Percentiles rank a stretch among this genome's conserved stretches.
Conservation (phyloP, 2,888 invertebrate genomes). For the Zeuzera pyrina region DNA sequence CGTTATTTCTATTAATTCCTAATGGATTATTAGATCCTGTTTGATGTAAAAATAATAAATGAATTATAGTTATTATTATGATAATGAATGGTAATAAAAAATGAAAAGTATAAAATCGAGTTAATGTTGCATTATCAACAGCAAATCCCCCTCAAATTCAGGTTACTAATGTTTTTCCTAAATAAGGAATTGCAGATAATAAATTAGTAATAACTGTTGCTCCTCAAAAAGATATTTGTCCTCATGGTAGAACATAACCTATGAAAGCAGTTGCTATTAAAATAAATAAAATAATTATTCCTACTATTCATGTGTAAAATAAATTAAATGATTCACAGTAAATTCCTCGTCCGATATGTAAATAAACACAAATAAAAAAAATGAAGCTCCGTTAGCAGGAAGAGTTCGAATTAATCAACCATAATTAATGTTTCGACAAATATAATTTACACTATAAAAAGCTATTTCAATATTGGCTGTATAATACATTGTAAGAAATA, state of each 20-base stretch:
- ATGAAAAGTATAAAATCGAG: constrained; percentile 84
- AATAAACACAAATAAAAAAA: constrained; percentile 80
- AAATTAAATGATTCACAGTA: constrained; percentile 64
- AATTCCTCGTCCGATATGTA: constrained; percentile 78
- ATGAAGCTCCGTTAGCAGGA: constrained; percentile 81
- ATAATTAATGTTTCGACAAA: constrained; percentile 79
- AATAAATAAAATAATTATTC: constrained; percentile 77
- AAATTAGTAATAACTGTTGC: constrained; percentile 86
- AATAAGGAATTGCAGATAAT: constrained; percentile 79
- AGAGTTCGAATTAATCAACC: constrained; percentile 78
- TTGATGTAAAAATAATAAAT: constrained; percentile 78
- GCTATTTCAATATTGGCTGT: constrained; percentile 75
- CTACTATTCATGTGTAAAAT: constrained; percentile 75
- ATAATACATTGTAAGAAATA: constrained; percentile 81
- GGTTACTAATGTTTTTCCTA: constrained; percentile 76
- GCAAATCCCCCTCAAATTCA: constrained; percentile 86
- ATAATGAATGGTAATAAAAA: constrained; percentile 82
- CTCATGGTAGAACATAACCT: constrained; percentile 85
- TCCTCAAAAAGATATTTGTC: constrained; percentile 88
- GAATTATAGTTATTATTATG: constrained; percentile 73
- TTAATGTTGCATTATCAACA: constrained; percentile 81
- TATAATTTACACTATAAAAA: constrained; percentile 78
- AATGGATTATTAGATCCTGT: constrained; percentile 79
- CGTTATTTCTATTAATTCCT: constrained; percentile 76
- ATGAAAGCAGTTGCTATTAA: constrained; percentile 82